Base-by-base conservation (phyloP, 2,888 invertebrate genomes). In the Tineola bisselliella region DNA sequence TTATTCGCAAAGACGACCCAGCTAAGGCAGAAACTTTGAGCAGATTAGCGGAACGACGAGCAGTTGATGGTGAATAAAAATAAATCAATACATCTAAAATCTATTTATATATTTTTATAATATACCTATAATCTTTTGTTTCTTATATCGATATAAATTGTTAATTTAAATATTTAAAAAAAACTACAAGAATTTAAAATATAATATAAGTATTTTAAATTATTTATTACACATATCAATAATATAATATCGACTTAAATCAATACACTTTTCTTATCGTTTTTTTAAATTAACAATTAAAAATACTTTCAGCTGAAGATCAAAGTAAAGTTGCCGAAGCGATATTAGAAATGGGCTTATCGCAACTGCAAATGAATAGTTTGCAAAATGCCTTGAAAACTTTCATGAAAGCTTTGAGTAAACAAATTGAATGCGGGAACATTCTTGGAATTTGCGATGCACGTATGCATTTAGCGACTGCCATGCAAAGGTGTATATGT, bases 381-480 rank as follows among this genome's bases (percentile, higher is more conserved):
- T 69, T 87, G 56, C 81, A 82, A 63, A 79, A 81, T 48, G 88
- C 89, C 0, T 79, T 86, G 61, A 80, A 79, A 63, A 84, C 87
- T 0, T 87, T 89, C 61, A 75, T 80, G 38, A 81, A 81, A 66
- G 88, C 88, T 0, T 78, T 83, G 44, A 71, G 74, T 61, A 84
- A 89, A 33, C 75, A 87, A 62, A 69, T 70, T 11, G 68, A 71
- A 1, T 72, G 70, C 54, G 71, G 77, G 0, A 77, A 86, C 61
- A 67, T 80, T 0, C 74, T 77, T 62, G 89, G 88, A 0, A 70
- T 88, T 8, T 90, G 89, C 63, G 84, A 88, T 65, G 80, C 84
- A 0, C 79, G 76, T 67, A 88, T 89, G 78, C 87, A 88, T 63
- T 67, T 89, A 48, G 87, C 89, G 2, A 81, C 88, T 61, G 89